phyloP scores from a whole-genome alignment of 2,113 vertebrate species.

The Chionis minor region DNA sequence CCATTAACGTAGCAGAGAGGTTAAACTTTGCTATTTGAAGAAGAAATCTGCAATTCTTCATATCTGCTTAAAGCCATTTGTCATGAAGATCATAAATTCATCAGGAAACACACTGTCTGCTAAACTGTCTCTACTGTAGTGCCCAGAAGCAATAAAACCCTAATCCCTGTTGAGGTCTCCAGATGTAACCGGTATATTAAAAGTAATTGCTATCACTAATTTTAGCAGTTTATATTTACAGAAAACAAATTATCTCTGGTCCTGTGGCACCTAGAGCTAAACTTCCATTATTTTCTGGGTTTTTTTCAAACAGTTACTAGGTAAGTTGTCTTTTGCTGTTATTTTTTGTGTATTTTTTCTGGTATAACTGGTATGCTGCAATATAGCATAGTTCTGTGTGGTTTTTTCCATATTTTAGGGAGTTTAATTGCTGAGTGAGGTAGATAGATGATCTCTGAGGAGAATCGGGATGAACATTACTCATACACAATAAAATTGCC shows the following conservation, averaged over 20 bases:
- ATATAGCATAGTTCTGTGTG: background rate
- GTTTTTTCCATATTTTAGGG: slow-evolving; percentile 20
- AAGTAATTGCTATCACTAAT: slow-evolving; percentile 13
- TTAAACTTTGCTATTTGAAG: background rate
- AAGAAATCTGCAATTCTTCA: background rate
- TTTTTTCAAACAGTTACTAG: background rate
- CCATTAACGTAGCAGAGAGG: background rate
- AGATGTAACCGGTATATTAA: background rate
- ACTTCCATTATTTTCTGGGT: background rate
- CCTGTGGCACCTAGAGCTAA: background rate
- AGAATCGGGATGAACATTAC: background rate
- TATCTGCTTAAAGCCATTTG: background rate
- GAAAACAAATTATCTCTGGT: background rate
- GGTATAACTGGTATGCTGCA: background rate
- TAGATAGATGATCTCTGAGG: background rate
- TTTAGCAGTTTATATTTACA: background rate
- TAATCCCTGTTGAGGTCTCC: background rate
- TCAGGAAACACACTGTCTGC: background rate
- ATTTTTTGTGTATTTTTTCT: background rate
- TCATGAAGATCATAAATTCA: background rate
- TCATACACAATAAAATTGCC: background rate
- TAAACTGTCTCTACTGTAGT: background rate
- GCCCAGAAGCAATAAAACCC: background rate
- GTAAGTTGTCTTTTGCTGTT: background rate
- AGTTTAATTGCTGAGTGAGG: slow-evolving; percentile 5